Evolutionary conservation across 2,113 vertebrate genomes (phyloP), one percentile per base, ranked within the genome.

Genomic region (Thunnus thynnus): DNA sequence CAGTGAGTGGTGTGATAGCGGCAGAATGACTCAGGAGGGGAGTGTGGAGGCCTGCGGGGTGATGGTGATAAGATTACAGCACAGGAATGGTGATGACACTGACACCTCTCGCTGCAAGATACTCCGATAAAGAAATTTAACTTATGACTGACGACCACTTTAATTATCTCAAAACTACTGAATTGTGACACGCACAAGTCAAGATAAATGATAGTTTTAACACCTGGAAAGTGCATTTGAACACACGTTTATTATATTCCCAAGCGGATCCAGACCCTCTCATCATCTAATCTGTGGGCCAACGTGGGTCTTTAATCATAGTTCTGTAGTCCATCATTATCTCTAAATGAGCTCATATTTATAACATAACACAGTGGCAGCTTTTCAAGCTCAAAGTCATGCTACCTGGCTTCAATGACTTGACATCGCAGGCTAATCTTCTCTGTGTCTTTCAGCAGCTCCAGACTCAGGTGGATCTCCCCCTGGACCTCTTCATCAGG

Each of bases 401-500:
- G 32, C 50, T 83, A 97, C 97, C 97, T 97, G 90, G 97, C 97
- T 91, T 96, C 94, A 0, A 97, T 93, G 83, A 98, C 91, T 17
- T 95, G 96, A 72, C 97, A 98, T 58, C 88, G 91, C 61, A 98
- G 93, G 51, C 87, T 88, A 41, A 89, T 88, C 0, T 90, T 94
- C 22, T 90, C 90, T 3, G 57, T 58, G 0, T 86, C 93, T 74
- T 93, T 83, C 12, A 94, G 86, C 5, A 97, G 86, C 76, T 80
- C 79, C 86, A 98, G 88, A 1, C 94, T 94, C 89, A 97, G 85
- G 22, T 94, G 94, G 89, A 98, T 94, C 94, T 99, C 97, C 0
- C 97, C 97, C 89, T 98, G 97, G 61, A 98, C 96, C 89, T 99
- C 97, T 0, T 96, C 93, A 1, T 97, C 93, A 0, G 96, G 97